These are phyloP conservation scores for Meganola albula DNA, from an alignment of 2,888 invertebrate genomes.

Conservation along the genomic window DNA sequence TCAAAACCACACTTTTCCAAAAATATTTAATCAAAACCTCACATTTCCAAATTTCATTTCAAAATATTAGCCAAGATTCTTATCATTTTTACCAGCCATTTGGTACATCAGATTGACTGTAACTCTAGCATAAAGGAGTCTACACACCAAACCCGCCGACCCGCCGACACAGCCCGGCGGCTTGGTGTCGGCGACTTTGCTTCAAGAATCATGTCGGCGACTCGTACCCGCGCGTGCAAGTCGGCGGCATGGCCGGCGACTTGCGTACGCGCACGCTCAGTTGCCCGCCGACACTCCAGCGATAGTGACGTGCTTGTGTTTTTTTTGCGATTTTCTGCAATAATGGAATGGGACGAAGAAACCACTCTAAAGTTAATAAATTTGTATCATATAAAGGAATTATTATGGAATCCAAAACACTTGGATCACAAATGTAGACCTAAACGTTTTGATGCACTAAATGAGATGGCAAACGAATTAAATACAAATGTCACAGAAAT, in stretches of 20 bases:
- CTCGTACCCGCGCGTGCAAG: slow-evolving; percentile 4
- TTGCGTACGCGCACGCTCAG: slow-evolving; percentile 10
- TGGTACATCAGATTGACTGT: no score
- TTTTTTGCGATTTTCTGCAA: slow-evolving; percentile 8
- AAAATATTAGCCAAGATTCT: no score
- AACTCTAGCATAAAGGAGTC: no score
- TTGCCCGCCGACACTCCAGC: slow-evolving; percentile 10
- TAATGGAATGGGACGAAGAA: slow-evolving; percentile 11
- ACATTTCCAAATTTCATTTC: no score
- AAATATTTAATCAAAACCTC: no score
- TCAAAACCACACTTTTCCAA: no score
- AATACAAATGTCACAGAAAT: slow-evolving; percentile 8
- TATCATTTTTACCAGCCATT: no score
- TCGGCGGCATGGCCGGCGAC: slow-evolving; percentile 4
- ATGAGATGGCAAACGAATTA: slow-evolving; percentile 9
- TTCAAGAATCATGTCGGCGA: slow-evolving; percentile 5
- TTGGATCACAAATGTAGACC: slow-evolving; percentile 8
- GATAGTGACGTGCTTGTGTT: slow-evolving; percentile 10
- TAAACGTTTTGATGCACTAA: slow-evolving; percentile 9
- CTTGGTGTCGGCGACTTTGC: slow-evolving; percentile 4
- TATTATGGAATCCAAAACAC: slow-evolving; percentile 11
- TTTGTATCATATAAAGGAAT: slow-evolving; percentile 8
- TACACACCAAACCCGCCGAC: slow-evolving; percentile 1
- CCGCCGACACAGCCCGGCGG: slow-evolving; percentile 1
- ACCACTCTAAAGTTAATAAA: slow-evolving; percentile 8